phyloP scores from a whole-genome alignment of 1,140 invertebrate genomes.

The Euura lappo region DNA sequence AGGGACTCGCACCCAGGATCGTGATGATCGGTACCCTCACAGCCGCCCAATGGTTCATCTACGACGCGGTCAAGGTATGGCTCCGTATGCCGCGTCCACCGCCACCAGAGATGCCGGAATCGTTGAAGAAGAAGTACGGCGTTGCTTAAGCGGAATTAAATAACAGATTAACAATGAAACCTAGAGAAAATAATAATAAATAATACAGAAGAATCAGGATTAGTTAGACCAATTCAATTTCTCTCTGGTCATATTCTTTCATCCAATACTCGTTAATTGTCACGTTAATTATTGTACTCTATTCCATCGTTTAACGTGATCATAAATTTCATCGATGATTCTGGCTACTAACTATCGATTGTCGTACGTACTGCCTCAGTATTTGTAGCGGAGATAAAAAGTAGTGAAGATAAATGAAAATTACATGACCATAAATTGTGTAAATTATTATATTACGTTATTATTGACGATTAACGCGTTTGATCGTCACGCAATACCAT shows the following conservation, averaged over 20 bases:
- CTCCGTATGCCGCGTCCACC: slow-evolving; percentile 94
- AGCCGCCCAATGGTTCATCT: slow-evolving; percentile 99
- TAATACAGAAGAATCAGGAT: neutral
- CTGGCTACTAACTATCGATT: neutral
- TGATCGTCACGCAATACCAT: neutral
- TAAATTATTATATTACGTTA: slow-evolving; percentile 8
- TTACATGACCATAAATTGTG: neutral
- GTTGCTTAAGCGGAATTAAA: slow-evolving; percentile 43
- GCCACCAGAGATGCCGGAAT: slow-evolving; percentile 98
- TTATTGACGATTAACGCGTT: neutral
- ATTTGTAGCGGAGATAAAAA: neutral
- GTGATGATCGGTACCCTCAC: slow-evolving; percentile 99
- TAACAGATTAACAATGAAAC: slow-evolving; percentile 13
- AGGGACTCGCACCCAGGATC: slow-evolving; percentile 95
- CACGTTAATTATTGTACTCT: neutral
- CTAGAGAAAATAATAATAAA: neutral
- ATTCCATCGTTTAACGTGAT: neutral
- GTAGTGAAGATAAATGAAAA: neutral
- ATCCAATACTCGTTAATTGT: neutral
- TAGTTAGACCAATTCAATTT: neutral
- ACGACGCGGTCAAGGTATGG: slow-evolving; percentile 94
- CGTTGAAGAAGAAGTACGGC: slow-evolving; percentile 80
- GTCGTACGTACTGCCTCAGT: neutral
- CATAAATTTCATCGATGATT: neutral
- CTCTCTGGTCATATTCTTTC: neutral